These are phyloP conservation scores for Heliocidaris tuberculata DNA, from an alignment of 35 echinoderm and acorn worm genomes.

Conservation along the genomic window DNA sequence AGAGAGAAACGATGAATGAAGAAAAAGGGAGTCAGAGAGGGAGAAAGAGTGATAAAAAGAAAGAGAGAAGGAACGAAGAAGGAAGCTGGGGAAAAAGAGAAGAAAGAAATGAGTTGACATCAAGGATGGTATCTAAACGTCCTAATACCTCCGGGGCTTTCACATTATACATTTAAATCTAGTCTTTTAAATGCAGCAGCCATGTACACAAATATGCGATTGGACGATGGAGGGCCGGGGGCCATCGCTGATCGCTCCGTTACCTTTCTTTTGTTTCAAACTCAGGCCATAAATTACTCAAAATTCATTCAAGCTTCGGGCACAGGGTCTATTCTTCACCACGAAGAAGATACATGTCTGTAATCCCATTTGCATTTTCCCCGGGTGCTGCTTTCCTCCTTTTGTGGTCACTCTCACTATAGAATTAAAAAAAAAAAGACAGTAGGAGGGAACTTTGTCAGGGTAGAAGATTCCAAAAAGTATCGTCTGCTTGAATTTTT, in stretches of 20 bases:
- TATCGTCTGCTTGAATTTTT: constrained; percentile 18
- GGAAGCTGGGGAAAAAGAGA: neutral
- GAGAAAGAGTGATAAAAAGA: neutral
- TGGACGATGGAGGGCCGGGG: neutral
- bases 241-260: neutral
- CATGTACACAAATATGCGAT: constrained; percentile 44
- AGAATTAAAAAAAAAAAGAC: neutral
- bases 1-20: neutral
- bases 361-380: constrained; percentile 43
- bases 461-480: neutral
- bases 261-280: neutral
- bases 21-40: neutral
- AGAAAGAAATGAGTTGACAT: neutral
- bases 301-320: constrained; percentile 38
- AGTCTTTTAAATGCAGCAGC: constrained; percentile 49
- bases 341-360: neutral
- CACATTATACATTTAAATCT: constrained; percentile 52
- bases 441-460: constrained; percentile 21
- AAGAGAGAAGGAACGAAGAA: neutral
- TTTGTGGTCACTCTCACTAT: neutral
- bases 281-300: constrained; percentile 29
- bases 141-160: constrained; percentile 31
- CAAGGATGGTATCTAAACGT: constrained; percentile 36
- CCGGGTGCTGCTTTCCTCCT: constrained; percentile 5
- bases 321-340: neutral